phyloP scores from a whole-genome alignment of 2,113 vertebrate genomes.

The Heterochromis multidens region DNA sequence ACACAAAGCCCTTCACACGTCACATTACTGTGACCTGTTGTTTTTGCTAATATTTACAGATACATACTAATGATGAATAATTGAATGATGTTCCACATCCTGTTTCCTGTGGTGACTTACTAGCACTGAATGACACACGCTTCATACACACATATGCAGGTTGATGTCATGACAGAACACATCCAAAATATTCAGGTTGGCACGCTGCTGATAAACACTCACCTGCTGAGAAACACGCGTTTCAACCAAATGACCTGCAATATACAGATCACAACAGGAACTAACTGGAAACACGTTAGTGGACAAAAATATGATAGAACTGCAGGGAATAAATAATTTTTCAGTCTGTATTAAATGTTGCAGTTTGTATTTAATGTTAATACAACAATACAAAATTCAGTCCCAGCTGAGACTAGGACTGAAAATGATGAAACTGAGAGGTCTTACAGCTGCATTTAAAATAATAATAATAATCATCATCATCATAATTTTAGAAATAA shows the following conservation, averaged over 20 bases:
- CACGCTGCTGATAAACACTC: neutral
- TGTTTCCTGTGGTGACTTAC: neutral
- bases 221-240: conserved; percentile 1
- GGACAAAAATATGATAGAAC: neutral
- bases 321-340: fast-evolving
- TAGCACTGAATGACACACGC: neutral
- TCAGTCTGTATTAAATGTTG: no score
- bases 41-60: no score
- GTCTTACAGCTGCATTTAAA: neutral
- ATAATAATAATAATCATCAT: neutral
- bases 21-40: no score
- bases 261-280: neutral
- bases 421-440: neutral
- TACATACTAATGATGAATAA: neutral
- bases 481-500: no score
- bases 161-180: neutral
- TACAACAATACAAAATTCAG: neutral
- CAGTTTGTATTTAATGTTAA: neutral
- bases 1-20: no score
- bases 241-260: neutral
- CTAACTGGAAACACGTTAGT: no score
- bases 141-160: no score
- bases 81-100: neutral
- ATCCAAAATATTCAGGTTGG: neutral
- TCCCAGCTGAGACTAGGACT: neutral